Evolutionary conservation across 2,113 vertebrate genomes (phyloP), one percentile per base, ranked within the genome.

Genomic region (Labeo catla): DNA sequence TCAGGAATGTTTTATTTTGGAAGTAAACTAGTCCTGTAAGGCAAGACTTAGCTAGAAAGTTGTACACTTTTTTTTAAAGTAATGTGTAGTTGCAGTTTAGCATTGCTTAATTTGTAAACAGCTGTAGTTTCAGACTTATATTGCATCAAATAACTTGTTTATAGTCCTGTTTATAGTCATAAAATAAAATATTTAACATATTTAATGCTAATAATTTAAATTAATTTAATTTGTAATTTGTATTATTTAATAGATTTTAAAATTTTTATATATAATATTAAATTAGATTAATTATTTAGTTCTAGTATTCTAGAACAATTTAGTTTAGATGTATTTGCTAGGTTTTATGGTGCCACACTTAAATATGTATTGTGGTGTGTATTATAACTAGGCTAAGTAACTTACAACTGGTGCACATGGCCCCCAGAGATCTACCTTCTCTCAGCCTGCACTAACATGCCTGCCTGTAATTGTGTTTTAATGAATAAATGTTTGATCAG

Each of bases 401-500:
- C 11, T 74, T 21, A 43, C 9, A n/a, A n/a, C 16, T 45, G 68
- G 39, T 72, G 39, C 61, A 23, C 23, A 23, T 11, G 1, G 63
- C 43, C 43, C 19, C 39, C 68, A 72, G 43, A 74, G 21, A 74
- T 49, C 43, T 23, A 74, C 72, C 21, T 49, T 49, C 21, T 6
- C 7, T 74, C 21, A 15, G 21, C 21, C n/a, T 74, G 72, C 72
- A 49, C 21, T 15, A 49, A 49, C 72, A 74, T 49, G 72, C 45
- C 45, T 74, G 11, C 21, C 21, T 74, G 72, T 49, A 74, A 74
- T 49, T 73, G 49, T 13, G 45, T 74, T 74, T 74, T 74, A 49
- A 49, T 74, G 11, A 23, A 49, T 74, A n/a, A 74, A 49, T 74
- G 72, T 74, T 23, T 74, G 72, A 74, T 74, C 6, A 74, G n/a